phyloP scores from a whole-genome alignment of 2,113 vertebrate species.

The Phalacrocorax carbo region DNA sequence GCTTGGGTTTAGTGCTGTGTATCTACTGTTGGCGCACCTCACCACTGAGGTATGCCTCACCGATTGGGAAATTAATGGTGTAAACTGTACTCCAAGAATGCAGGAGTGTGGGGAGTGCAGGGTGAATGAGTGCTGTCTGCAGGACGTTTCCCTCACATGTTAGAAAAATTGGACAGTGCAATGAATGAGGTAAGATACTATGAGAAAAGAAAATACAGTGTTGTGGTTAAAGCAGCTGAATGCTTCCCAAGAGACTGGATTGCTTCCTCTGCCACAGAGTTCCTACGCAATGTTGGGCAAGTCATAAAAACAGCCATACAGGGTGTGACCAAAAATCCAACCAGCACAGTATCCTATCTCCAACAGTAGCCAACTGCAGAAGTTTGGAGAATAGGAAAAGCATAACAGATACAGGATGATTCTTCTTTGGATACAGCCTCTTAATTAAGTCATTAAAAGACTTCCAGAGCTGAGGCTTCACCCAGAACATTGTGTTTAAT shows the following conservation, averaged over 20 bases:
- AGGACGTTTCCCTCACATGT: background rate
- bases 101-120: background rate
- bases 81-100: background rate
- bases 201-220: background rate
- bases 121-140: background rate
- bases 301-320: background rate
- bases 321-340: background rate
- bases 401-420: background rate
- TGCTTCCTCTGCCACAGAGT: slow-evolving; percentile 17
- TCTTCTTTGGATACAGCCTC: background rate
- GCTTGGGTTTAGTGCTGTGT: background rate
- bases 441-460: background rate
- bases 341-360: background rate
- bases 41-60: background rate
- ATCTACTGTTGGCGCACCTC: background rate
- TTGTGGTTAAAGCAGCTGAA: background rate
- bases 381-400: background rate
- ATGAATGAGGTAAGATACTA: background rate
- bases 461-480: background rate
- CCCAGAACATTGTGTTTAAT: background rate
- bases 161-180: background rate
- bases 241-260: background rate
- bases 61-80: background rate
- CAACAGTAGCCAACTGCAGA: background rate
- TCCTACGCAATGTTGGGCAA: background rate